phyloP scores from a whole-genome alignment of 2,797 vertebrate genomes.

The Tenualosa ilisha region DNA sequence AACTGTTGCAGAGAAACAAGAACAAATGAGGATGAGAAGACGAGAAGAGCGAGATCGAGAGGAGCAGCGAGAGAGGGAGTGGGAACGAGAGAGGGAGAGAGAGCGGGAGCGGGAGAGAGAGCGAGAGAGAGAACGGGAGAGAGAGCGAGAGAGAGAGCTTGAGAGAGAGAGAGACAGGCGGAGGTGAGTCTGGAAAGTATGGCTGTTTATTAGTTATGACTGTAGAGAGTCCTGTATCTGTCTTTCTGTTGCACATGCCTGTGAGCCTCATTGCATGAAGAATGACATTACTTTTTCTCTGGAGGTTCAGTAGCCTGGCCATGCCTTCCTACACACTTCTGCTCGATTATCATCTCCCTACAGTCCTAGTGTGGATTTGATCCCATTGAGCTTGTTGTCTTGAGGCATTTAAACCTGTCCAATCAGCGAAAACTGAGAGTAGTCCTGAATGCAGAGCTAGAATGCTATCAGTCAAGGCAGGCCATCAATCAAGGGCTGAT shows the following conservation, averaged over 20 bases:
- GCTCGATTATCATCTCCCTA: no score
- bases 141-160: conserved; percentile 78
- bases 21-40: conserved; percentile 87
- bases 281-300: no score
- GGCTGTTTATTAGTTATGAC: not conserved
- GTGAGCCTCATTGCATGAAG: no score
- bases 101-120: conserved; percentile 43
- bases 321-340: no score
- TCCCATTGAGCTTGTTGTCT: no score
- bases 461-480: no score
- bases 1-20: conserved; percentile 93
- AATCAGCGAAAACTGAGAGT: no score
- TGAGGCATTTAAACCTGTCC: no score
- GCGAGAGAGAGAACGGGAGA: conserved; percentile 71
- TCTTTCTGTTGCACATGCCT: not conserved
- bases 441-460: no score
- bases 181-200: conserved; percentile 58
- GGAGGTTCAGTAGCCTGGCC: no score
- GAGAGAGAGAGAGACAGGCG: conserved; percentile 66
- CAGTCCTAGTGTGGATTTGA: no score
- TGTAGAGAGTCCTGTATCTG: not conserved
- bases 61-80: conserved; percentile 66
- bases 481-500: no score
- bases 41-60: conserved; percentile 84
- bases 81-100: conserved; percentile 67